Evolutionary conservation across 2,113 vertebrate genomes (phyloP).

Genomic region (Varanus salvator): DNA sequence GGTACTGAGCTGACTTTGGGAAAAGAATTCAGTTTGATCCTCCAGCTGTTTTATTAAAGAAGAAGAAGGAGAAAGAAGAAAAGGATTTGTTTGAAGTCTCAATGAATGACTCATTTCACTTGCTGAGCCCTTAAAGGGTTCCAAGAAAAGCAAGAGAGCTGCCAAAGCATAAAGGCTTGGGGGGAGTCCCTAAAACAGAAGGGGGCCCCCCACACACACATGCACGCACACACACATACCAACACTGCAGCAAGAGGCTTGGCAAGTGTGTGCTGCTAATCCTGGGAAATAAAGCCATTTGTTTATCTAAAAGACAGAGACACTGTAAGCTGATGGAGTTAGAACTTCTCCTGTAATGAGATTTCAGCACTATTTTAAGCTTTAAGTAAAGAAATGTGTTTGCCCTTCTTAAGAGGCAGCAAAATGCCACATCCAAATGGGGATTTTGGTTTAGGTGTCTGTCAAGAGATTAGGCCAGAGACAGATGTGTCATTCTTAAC

Average conservation of each 20-base stretch:
- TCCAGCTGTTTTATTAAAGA: conserved; percentile 19
- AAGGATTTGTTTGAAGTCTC: conserved; percentile 31
- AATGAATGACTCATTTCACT: conserved; percentile 5
- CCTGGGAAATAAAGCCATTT: conserved; percentile 14
- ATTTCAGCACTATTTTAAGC: background rate
- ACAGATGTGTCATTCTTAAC: background rate
- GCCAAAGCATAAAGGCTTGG: conserved; percentile 29
- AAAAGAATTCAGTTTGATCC: background rate
- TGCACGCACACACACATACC: too few species aligned
- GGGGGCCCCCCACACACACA: background rate
- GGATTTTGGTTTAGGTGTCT: too few species aligned
- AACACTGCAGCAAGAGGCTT: conserved; percentile 2
- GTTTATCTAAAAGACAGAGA: background rate
- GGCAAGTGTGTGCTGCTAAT: background rate
- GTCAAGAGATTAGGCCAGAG: background rate
- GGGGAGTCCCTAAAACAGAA: conserved; percentile 5
- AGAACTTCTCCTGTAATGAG: background rate
- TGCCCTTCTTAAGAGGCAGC: background rate
- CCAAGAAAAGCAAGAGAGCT: conserved; percentile 33
- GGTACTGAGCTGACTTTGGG: background rate
- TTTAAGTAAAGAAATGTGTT: conserved; percentile 16
- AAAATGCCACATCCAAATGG: background rate
- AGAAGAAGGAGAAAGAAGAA: background rate
- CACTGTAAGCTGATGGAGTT: background rate
- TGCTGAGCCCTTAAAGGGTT: conserved; percentile 28